phyloP scores from a whole-genome alignment of 1,140 invertebrate species.

The Bombus polaris region DNA sequence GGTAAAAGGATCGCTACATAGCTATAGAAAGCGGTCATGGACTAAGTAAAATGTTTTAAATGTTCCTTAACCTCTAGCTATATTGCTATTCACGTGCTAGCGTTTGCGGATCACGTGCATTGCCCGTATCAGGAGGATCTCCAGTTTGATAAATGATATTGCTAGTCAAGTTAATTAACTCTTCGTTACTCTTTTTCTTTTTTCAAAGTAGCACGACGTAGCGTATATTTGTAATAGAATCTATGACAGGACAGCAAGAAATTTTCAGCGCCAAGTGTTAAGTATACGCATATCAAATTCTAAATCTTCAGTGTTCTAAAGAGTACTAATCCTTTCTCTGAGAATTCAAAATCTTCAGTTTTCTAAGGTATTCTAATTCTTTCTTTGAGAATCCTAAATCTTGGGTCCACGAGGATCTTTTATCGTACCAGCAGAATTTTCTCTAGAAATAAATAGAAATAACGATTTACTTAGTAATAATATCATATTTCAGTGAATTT shows the following conservation, averaged over 20 bases:
- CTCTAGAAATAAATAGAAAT: background rate
- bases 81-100: constrained; percentile 30
- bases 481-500: background rate
- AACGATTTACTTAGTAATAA: background rate
- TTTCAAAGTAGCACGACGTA: background rate
- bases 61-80: constrained; percentile 14
- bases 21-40: constrained; percentile 37
- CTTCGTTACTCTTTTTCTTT: background rate
- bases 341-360: background rate
- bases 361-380: background rate
- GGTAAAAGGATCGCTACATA: constrained; percentile 34
- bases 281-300: background rate
- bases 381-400: background rate
- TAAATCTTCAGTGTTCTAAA: background rate
- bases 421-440: background rate
- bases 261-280: too few species aligned
- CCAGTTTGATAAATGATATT: background rate
- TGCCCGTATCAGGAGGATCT: too few species aligned
- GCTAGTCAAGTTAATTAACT: background rate
- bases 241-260: too few species aligned
- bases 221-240: background rate
- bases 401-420: background rate
- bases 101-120: constrained; percentile 36
- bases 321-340: background rate
- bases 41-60: constrained; percentile 5